Evolutionary conservation across 2,113 vertebrate species (phyloP), one percentile per base, ranked within the genome.

Genomic region (Ammodytes dubius): DNA sequence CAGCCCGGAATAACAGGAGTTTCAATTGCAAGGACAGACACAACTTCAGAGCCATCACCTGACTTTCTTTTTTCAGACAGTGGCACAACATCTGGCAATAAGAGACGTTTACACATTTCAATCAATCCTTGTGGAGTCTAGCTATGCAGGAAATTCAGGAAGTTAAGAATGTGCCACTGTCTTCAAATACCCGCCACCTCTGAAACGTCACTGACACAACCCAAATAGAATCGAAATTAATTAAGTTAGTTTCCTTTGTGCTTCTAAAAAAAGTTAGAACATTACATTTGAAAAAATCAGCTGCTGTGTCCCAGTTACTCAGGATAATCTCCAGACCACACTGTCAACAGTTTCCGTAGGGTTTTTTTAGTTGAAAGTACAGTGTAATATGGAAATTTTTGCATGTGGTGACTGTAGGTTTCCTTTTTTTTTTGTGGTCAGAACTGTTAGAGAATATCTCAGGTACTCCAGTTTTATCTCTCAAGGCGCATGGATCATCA

Each of bases 261-360:
- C 47, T 49, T 13, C n/a, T 73, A 13, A 63, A 58, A 27, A 53
- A 49, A 67, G 27, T 77, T 64, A 49, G 40, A 40, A 79, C 75
- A 56, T 70, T 17, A 0, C 45, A 59, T 61, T 75, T 40, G 27
- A 27, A 46, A 52, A 76, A 64, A 11, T 79, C 67, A 49, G 52
- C 63, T 66, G 63, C 77, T 49, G 68, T 80, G 81, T 77, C 64
- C 74, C 59, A 78, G 53, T 67, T 77, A 63, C 45, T 84, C 42
- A 0, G 35, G 66, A 79, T 74, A 1, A 81, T 81, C 70, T 49
- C 60, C 52, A 73, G 42, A 77, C 49, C 50, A 77, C 77, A 60
- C 77, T 70, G 74, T 87, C 59, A 79, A 66, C 70, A 68, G 27
- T 63, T 79, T 66, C 47, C 63, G 70, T 13, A 5, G n/a, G 58